Evolutionary conservation across 2,113 vertebrate species (phyloP).

Genomic region (Zosterops hypoxanthus): DNA sequence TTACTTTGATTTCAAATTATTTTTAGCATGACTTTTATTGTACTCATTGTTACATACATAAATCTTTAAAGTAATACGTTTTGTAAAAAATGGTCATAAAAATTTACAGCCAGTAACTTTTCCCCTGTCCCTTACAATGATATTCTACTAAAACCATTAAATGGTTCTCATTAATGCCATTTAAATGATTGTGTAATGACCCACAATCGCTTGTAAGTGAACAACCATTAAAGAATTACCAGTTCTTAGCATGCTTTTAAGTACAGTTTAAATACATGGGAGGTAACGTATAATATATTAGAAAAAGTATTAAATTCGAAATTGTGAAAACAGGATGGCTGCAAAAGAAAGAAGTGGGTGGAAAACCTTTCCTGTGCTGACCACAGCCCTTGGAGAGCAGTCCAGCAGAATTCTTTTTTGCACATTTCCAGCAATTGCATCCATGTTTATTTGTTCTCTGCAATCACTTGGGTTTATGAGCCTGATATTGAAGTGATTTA

Average conservation of each 20-base stretch:
- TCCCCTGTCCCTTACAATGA: constrained; percentile 89
- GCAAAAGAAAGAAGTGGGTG: constrained; percentile 65
- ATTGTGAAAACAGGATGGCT: constrained; percentile 68
- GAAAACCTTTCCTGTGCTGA: constrained; percentile 28
- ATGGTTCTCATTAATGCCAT: constrained; percentile 94
- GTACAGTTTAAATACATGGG: constrained; percentile 91
- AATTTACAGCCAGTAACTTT: constrained; percentile 91
- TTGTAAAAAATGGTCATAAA: constrained; percentile 90
- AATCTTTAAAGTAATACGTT: constrained; percentile 87
- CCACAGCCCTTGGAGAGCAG: neutral
- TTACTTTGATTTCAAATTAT: constrained; percentile 86
- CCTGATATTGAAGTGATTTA: neutral
- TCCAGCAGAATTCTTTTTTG: neutral
- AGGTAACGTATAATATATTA: constrained; percentile 82
- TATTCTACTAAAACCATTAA: constrained; percentile 94
- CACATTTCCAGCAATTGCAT: neutral
- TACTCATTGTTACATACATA: constrained; percentile 85
- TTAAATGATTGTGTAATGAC: constrained; percentile 97
- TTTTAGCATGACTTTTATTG: constrained; percentile 84
- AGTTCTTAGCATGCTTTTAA: constrained; percentile 89
- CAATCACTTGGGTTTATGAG: neutral
- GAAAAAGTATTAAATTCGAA: constrained; percentile 79
- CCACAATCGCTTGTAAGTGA: constrained; percentile 95
- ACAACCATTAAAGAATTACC: constrained; percentile 95
- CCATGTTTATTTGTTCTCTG: constrained; percentile 4